Conservation (phyloP, 2,113 vertebrate species). For the Platysternon megacephalum region DNA sequence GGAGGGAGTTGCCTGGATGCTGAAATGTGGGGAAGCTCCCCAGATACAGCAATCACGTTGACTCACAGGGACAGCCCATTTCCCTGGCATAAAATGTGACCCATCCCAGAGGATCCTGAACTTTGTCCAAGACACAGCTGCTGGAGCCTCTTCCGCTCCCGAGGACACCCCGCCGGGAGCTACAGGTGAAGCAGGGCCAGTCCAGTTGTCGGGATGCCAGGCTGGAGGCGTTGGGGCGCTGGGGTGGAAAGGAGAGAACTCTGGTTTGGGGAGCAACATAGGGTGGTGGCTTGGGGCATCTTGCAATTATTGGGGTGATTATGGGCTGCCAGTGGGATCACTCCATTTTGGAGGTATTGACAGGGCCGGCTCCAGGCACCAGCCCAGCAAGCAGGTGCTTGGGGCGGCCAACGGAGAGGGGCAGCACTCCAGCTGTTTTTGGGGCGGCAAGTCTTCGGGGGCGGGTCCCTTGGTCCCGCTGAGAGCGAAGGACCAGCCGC, state of each 20-base stretch:
- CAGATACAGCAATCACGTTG: neutral
- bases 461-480: no score
- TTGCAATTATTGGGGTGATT: neutral
- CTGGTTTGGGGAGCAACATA: neutral
- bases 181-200: neutral
- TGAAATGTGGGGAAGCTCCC: neutral
- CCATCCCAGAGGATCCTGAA: neutral
- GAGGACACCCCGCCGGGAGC: neutral
- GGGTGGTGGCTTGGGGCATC: neutral
- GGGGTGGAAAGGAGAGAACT: neutral
- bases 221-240: no score
- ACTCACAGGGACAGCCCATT: neutral
- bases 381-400: no score
- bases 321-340: neutral
- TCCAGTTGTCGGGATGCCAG: neutral
- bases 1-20: neutral
- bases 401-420: no score
- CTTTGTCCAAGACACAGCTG: neutral
- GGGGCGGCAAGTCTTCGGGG: no score
- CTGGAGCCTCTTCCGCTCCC: neutral
- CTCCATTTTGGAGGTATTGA: no score
- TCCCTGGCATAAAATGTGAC: neutral
- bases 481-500: no score
- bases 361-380: no score
- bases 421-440: no score